These are phyloP conservation scores for Calosoma granatense DNA, from an alignment of 1,140 invertebrate genomes.

Conservation along the genomic window DNA sequence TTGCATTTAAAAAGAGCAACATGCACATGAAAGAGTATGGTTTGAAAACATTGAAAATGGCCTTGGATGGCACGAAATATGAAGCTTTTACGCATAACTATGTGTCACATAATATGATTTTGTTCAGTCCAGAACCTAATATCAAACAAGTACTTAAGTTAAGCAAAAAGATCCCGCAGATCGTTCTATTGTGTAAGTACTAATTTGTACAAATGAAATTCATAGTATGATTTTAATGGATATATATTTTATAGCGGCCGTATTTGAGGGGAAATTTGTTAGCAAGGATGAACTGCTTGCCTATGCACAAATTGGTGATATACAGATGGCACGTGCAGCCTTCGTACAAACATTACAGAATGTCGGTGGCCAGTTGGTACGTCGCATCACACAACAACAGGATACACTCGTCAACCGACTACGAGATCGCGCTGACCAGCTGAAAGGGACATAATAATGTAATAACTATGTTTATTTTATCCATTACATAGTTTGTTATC, in stretches of 20 bases:
- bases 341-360: constrained; percentile 53
- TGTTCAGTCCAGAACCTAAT: constrained; percentile 52
- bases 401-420: constrained; percentile 47
- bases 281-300: constrained; percentile 52
- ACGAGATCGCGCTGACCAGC: constrained; percentile 25
- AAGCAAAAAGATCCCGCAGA: constrained; percentile 48
- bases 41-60: constrained; percentile 44
- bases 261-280: constrained; percentile 53
- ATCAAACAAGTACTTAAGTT: constrained; percentile 45
- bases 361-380: constrained; percentile 48
- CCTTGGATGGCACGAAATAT: constrained; percentile 48
- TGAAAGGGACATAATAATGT: constrained; percentile 18
- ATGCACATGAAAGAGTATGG: constrained; percentile 56
- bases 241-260: constrained; percentile 44
- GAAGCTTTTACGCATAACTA: constrained; percentile 47
- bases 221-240: constrained; percentile 11
- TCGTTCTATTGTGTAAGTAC: constrained; percentile 53
- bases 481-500: background rate
- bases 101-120: constrained; percentile 43
- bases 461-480: background rate
- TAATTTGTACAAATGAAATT: constrained; percentile 14
- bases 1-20: constrained; percentile 46
- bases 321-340: constrained; percentile 46
- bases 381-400: constrained; percentile 57
- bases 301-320: constrained; percentile 48